A percentile compares a stretch with the other conserved stretches of the same genome.
These are phyloP conservation scores for Seriola rivoliana DNA, from an alignment of 2,113 vertebrate genomes.

Conservation along the genomic window DNA sequence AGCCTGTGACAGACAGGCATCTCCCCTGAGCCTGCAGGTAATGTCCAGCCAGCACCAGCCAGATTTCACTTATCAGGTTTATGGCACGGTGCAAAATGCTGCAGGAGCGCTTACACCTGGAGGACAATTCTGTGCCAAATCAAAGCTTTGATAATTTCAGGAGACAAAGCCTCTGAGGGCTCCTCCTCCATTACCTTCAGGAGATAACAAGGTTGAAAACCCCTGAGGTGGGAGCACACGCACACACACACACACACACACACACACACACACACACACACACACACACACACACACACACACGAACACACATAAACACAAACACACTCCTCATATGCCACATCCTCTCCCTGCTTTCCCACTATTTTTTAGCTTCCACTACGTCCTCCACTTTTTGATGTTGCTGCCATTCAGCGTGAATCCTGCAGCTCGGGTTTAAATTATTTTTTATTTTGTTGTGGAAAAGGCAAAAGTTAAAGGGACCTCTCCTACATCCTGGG, in stretches of 20 bases:
- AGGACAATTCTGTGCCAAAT: constrained; percentile 29
- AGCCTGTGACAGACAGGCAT: neutral
- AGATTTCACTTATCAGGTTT: constrained; percentile 20
- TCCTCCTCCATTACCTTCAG: constrained; percentile 26
- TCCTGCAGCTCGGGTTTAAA: neutral
- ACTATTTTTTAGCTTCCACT: neutral
- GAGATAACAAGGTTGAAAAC: neutral
- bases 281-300: neutral
- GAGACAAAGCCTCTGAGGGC: neutral
- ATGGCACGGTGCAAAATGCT: constrained; percentile 1
- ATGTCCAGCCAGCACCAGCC: constrained; percentile 9
- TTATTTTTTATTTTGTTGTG: neutral
- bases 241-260: neutral
- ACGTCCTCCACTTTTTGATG: neutral
- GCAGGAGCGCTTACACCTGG: neutral
- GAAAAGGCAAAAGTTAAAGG: neutral
- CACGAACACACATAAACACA: neutral
- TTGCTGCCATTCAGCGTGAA: neutral
- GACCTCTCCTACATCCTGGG: no score
- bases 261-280: neutral
- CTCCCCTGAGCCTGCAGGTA: neutral
- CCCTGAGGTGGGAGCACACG: neutral
- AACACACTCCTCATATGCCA: neutral
- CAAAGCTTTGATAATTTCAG: constrained; percentile 22
- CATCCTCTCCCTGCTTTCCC: neutral